Base-by-base conservation (phyloP, 1,140 invertebrate species). In the Drosophila takahashii region DNA sequence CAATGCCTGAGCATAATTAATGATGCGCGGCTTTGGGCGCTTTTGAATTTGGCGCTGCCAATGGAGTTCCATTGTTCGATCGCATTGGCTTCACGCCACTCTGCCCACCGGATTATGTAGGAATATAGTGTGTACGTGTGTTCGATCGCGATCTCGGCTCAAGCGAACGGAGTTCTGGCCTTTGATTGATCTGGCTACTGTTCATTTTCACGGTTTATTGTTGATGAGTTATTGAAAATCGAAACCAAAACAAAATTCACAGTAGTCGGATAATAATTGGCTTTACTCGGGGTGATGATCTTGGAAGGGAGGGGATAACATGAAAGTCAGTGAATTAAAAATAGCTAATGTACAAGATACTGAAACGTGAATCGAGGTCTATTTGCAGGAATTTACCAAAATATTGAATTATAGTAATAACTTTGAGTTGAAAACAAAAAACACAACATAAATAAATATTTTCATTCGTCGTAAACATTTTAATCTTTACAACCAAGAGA, bases 1-100 rank as follows among this genome's bases (percentile, higher is more conserved):
- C 76, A 87, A 89, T 70, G 76, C 65, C 67, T 89, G 84, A 89
- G 84, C 84, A 90, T 89, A 84, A 89, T 89, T 89, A 87, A 89
- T 89, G 84, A 90, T 89, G 85, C 77, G 80, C 84, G 80, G 80
- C 80, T 80, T 76, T 57, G 77, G 64, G 67, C n/a, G 85, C 85
- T 89, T 86, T 89, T 89, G 84, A 89, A 71, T 89, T 85, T 80
- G 74, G 62, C 79, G 37, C 66, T 87, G 79, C 57, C 67, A 77
- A 71, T 86, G 79, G 84, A 70, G 58, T 71, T 54, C 52, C 41
- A 61, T 71, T 87, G 72, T 72, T 67, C 77, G 85, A 89, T 89
- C 84, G 77, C 80, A 89, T 90, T 89, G 79, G 84, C 66, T 89
- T 77, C 84, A 89, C 84, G 73, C 77, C 59, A 62, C 42, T 77